Base-by-base conservation (phyloP, 1,140 invertebrate genomes). In the Latrodectus geometricus region DNA sequence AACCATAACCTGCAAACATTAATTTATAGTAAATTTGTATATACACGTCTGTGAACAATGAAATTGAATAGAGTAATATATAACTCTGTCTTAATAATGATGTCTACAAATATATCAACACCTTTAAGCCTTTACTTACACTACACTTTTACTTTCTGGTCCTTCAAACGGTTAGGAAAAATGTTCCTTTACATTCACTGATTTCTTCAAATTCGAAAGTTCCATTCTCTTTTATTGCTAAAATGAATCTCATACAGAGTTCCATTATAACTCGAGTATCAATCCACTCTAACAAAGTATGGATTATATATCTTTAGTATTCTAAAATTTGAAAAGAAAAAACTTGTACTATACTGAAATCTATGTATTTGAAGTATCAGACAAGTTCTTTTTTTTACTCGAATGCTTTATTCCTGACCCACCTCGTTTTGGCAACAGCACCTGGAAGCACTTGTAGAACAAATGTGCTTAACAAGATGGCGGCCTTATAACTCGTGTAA, bases 371-470 rank as follows among this genome's bases (percentile, higher is more conserved):
- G 72, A 76, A 76, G 72, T 76, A 73, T 72, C 65, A 49, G 35
- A 35, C 56, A 48, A 11, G 17, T 76, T 65, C 15, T 15, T 49
- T 50, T 70, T 54, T 20, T 21, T 81, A 65, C 76, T 68, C 49
- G 23, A 21, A 17, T 4, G 17, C n/a, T 15, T 49, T 65, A 69
- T 76, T 76, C 52, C 73, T 76, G 54, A 50, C 23, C 52, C 35
- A 23, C 23, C 48, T 61, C 17, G 11, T 61, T 61, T 61, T 84
- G 82, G 82, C 82, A 76, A 73, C 82, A 54, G 82, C 82, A 84
- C 82, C 82, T 84, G 82, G 82, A 84, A 84, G 21, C 82, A 84
- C 82, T 84, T 56, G 35, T 75, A 15, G 74, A 76, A 84, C 74
- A 69, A 76, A 50, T 23, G 48, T 68, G 15, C n/a, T 17, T 11